Percentiles rank a stretch among this genome's conserved stretches.
Conservation (phyloP, 2,113 vertebrate genomes). For the Phrynosoma blainvillii region DNA sequence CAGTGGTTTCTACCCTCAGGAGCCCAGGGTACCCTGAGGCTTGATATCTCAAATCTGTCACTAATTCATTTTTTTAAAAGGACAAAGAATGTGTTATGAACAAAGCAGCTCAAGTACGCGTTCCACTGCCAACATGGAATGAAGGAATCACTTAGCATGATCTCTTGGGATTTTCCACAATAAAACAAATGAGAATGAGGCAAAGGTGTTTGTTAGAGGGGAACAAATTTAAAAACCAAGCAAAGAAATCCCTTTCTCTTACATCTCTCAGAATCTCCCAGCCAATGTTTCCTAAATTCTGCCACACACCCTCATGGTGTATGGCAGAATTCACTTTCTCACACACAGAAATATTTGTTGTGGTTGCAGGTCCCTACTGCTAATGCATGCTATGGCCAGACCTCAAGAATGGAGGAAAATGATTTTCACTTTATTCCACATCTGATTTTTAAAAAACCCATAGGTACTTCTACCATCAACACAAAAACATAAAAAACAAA, state of each 20-base stretch:
- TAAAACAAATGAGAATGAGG: background rate
- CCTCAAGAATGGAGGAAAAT: no score
- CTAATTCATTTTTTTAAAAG: background rate
- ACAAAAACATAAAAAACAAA: no score
- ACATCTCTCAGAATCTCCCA: background rate
- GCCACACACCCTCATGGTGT: no score
- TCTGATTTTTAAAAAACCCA: no score
- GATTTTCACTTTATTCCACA: no score
- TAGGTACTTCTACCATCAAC: no score
- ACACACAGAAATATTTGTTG: no score
- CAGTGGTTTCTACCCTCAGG: background rate
- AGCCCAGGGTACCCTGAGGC: background rate
- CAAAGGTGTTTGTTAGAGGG: background rate
- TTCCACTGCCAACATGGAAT: background rate
- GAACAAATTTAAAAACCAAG: background rate
- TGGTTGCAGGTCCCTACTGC: no score
- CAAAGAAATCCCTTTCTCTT: background rate
- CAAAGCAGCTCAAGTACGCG: background rate
- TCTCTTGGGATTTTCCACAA: background rate
- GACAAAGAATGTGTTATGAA: background rate
- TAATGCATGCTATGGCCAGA: no score
- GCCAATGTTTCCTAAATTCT: no score
- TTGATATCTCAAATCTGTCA: background rate
- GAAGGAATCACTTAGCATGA: background rate
- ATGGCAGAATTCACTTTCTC: no score